Conservation (phyloP, 2,888 invertebrate genomes). For the Phania funesta region DNA sequence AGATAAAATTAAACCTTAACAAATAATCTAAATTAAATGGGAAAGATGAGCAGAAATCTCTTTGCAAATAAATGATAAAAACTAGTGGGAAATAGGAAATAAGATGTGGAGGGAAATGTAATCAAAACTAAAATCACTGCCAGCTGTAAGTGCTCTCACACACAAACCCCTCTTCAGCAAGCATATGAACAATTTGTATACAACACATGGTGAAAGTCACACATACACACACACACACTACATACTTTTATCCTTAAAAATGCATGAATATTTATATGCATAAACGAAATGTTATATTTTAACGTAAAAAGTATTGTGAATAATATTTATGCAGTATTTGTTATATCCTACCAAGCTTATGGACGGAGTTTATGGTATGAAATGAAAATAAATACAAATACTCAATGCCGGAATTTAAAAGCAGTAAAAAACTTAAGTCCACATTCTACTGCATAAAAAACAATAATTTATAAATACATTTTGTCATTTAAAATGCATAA, state of each 20-base stretch:
- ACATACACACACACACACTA: background rate
- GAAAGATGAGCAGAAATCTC: conserved; percentile 6
- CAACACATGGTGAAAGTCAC: background rate
- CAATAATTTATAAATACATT: conserved; percentile 11
- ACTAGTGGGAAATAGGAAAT: background rate
- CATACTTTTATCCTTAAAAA: conserved; percentile 23
- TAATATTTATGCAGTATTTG: background rate
- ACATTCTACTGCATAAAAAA: conserved; percentile 5
- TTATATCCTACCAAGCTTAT: background rate
- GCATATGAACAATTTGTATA: background rate
- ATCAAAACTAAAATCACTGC: conserved; percentile 38
- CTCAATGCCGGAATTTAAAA: background rate
- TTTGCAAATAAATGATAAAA: conserved; percentile 6
- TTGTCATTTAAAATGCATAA: conserved; percentile 43
- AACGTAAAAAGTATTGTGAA: conserved; percentile 4
- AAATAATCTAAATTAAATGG: conserved; percentile 55
- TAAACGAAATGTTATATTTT: background rate
- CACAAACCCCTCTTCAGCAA: background rate
- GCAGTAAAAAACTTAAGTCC: background rate
- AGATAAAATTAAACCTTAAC: conserved; percentile 32
- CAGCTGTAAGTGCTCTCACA: conserved; percentile 36
- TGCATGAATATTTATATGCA: conserved; percentile 43
- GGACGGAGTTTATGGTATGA: background rate
- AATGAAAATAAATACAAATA: conserved; percentile 13
- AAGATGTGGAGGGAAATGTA: background rate